phyloP scores from a whole-genome alignment of 1,140 invertebrate species.

The Sarcophaga bullata region DNA sequence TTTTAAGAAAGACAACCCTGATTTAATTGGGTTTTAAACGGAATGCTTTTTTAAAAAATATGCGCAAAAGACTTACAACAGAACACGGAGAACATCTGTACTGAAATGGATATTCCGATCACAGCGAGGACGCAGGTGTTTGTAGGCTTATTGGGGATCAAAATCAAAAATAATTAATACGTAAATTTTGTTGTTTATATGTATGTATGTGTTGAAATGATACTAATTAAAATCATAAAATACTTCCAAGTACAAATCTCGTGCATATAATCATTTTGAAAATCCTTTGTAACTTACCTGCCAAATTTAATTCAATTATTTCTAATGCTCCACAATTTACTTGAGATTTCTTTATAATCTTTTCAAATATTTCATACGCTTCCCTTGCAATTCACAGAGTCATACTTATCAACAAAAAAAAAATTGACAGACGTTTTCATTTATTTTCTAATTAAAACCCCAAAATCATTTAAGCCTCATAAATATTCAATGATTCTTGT shows the following conservation, averaged over 20 bases:
- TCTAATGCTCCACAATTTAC: too few relatives aligned
- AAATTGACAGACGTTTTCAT: background rate
- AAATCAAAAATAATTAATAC: background rate
- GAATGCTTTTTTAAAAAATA: background rate
- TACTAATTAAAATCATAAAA: too few relatives aligned
- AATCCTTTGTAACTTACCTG: too few relatives aligned
- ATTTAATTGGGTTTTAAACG: constrained; percentile 11
- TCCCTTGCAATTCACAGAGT: too few relatives aligned
- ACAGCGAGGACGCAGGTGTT: background rate
- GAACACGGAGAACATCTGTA: background rate
- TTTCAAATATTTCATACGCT: too few relatives aligned
- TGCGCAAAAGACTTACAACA: too few relatives aligned
- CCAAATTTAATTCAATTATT: too few relatives aligned
- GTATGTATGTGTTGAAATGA: too few relatives aligned
- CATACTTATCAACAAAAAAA: too few relatives aligned
- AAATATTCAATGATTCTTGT: constrained; percentile 17
- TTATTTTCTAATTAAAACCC: constrained; percentile 4
- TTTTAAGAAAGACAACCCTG: constrained; percentile 6
- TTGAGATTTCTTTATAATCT: too few relatives aligned
- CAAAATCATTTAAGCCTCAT: constrained; percentile 10
- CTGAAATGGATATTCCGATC: background rate
- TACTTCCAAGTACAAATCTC: too few relatives aligned
- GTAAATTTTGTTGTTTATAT: background rate
- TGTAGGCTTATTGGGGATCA: background rate
- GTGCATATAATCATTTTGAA: too few relatives aligned